These are phyloP conservation scores for Colaptes auratus DNA, from an alignment of 2,113 vertebrate genomes.

Conservation along the genomic window DNA sequence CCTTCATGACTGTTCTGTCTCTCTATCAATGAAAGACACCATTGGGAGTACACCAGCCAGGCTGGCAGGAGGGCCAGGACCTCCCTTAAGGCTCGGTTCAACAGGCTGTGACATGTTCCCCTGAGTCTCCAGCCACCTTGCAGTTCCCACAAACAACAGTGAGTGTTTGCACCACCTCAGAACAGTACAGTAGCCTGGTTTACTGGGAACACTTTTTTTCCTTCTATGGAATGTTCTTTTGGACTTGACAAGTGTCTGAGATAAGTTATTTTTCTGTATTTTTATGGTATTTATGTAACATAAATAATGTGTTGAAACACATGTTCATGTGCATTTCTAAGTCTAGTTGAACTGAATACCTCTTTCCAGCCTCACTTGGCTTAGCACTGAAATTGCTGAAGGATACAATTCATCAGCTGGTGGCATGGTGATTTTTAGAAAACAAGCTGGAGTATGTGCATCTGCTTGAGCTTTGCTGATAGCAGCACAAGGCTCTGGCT, in stretches of 20 bases:
- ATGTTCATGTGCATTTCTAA: neutral
- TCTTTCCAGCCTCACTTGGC: neutral
- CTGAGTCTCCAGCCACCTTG: neutral
- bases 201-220: neutral
- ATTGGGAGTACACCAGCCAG: neutral
- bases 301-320: neutral
- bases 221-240: neutral
- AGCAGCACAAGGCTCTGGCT: neutral
- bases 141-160: neutral
- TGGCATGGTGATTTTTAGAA: neutral
- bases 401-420: neutral
- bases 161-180: neutral
- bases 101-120: neutral
- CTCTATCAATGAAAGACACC: neutral
- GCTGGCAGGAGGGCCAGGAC: neutral
- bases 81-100: neutral
- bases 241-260: neutral
- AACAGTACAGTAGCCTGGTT: neutral
- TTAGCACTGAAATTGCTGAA: neutral
- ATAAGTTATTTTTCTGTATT: neutral
- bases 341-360: neutral
- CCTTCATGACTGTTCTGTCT: neutral
- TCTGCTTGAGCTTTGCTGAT: neutral
- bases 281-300: neutral
- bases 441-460: neutral